phyloP scores from a whole-genome alignment of 2,113 vertebrate genomes.

The Cephalopholis sonnerati region DNA sequence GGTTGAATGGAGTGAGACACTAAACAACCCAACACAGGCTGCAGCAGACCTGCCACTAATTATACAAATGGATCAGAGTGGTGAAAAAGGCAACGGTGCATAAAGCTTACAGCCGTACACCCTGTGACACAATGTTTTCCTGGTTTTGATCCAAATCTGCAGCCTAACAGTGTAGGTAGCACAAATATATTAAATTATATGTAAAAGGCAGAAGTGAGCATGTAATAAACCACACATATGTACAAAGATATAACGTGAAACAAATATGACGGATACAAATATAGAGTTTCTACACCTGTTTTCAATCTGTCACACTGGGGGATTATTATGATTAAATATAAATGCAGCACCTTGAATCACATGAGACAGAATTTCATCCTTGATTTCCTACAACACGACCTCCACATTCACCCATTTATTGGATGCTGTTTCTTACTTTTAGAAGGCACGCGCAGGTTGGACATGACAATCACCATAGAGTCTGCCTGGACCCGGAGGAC shows the following conservation, averaged over 20 bases:
- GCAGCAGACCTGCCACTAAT: slow-evolving; percentile 25
- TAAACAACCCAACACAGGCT: slow-evolving; percentile 13
- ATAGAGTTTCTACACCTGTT: slow-evolving; percentile 1
- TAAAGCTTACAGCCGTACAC: not conserved
- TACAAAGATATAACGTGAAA: not conserved
- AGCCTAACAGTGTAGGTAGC: not conserved
- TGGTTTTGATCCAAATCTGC: slow-evolving; percentile 3
- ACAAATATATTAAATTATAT: not conserved
- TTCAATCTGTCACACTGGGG: slow-evolving; percentile 32
- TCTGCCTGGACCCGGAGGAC: slow-evolving; percentile 92
- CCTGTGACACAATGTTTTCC: not conserved
- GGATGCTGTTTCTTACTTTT: slow-evolving; percentile 87
- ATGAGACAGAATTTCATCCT: slow-evolving; percentile 12
- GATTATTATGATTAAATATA: slow-evolving; percentile 39
- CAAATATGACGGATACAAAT: slow-evolving; percentile 26
- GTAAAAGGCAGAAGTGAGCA: too few relatives aligned
- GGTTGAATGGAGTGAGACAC: slow-evolving; percentile 14
- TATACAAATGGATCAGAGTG: slow-evolving; percentile 26
- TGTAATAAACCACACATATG: not conserved
- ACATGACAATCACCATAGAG: slow-evolving; percentile 87
- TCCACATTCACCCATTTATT: not conserved
- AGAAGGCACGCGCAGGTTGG: slow-evolving; percentile 90
- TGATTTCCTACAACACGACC: not conserved
- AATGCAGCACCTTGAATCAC: slow-evolving; percentile 41
- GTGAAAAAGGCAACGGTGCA: not conserved